Evolutionary conservation across 2,113 vertebrate genomes (phyloP), one percentile per base, ranked within the genome.

Genomic region (Regulus satrapa): DNA sequence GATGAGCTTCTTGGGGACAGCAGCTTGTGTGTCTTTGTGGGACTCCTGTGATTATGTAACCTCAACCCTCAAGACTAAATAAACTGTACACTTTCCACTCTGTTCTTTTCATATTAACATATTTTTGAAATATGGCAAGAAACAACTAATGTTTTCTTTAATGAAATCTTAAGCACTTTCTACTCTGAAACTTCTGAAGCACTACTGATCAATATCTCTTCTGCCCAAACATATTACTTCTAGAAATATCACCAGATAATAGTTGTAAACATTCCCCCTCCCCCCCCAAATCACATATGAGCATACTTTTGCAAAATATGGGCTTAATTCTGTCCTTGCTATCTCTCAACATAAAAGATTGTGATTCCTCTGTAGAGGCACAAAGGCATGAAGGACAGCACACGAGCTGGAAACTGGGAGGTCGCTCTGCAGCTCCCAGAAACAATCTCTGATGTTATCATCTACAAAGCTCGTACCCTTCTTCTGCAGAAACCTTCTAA

Each of bases 381-480:
- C 76, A 91, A 96, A 88, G 72, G 82, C 75, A 94, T 48, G 79
- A 94, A 88, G 88, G 82, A 32, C 34, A 88, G 80, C 78, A 58
- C 14, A 3, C 0, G 5, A 93, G 74, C 56, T 38, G 54, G 93
- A 64, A 76, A 95, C 54, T n/a, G 59, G 56, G 64, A 96, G 91
- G 79, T 63, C 20, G 43, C 72, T 94, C 67, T 85, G 81, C 85
- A 73, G 92, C 88, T 97, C 89, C 89, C 85, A 88, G 90, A 77
- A 82, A 85, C 83, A 54, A 92, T 84, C 87, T 94, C 93, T 95
- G 92, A 88, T 92, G 85, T 63, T 96, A 76, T 38, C 67, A 95
- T 88, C 92, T 91, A 92, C 83, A 97, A 90, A 94, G 92, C 84
- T 61, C 61, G 80, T 86, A 67, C 46, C 88, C 88, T 81, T 85